A percentile compares a stretch with the other conserved stretches of the same genome.
Conservation (phyloP, 2,113 vertebrate species). For the Pao palembangensis region DNA sequence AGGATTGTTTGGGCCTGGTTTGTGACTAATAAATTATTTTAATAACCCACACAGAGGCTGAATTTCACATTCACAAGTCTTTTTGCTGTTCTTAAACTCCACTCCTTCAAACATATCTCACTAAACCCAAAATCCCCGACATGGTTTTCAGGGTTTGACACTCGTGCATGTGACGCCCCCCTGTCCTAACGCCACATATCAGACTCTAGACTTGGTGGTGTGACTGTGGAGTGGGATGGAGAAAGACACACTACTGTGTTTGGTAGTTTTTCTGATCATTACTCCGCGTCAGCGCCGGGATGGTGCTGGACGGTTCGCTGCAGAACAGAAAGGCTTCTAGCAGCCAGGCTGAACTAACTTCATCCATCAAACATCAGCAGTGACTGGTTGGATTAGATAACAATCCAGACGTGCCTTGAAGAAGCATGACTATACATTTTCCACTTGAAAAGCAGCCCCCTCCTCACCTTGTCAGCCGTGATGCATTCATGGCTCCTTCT, state of each 20-base stretch:
- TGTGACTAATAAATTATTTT: no score
- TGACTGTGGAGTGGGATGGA: constrained; percentile 33
- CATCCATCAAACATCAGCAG: constrained; percentile 41
- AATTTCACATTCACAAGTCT: no score
- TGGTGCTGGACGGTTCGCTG: constrained; percentile 47
- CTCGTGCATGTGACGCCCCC: background rate
- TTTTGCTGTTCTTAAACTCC: no score
- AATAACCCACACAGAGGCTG: no score
- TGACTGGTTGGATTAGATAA: constrained; percentile 9
- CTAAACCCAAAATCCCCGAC: no score
- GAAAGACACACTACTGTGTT: constrained; percentile 54
- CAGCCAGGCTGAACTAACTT: constrained; percentile 34
- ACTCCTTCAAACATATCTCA: no score
- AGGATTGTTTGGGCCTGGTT: no score
- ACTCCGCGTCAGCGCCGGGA: constrained; percentile 62
- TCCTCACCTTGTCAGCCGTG: background rate
- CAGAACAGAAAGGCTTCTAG: constrained; percentile 25
- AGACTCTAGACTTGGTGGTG: constrained; percentile 31
- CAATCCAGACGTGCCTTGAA: no score
- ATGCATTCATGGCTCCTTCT: background rate
- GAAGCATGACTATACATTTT: no score
- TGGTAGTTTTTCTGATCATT: constrained; percentile 60
- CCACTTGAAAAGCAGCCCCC: constrained; percentile 8
- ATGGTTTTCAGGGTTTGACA: no score
- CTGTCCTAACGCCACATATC: constrained; percentile 29